Evolutionary conservation across 64 coral and sea anemone genomes (phyloP).

Genomic region (Pocillopora verrucosa): DNA sequence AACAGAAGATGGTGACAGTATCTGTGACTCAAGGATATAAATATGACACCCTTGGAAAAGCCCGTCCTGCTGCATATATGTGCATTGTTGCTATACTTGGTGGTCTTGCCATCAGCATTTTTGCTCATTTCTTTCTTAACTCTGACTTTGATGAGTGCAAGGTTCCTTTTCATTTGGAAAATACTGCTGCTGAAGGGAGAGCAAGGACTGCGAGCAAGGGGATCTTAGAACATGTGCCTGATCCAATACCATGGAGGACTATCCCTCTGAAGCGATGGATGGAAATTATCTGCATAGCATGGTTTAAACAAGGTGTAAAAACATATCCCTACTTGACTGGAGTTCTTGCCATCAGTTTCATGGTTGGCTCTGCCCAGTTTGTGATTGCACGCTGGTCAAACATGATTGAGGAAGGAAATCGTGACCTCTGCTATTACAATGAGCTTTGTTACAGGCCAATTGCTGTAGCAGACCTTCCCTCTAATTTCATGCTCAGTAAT

Average conservation of each 20-base stretch:
- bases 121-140: conserved; percentile 85
- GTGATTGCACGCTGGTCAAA: conserved; percentile 85
- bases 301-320: conserved; percentile 81
- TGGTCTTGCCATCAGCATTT: conserved; percentile 59
- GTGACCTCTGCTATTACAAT: conserved; percentile 89
- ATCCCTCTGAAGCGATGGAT: conserved; percentile 57
- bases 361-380: conserved; percentile 91
- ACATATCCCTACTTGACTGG: conserved; percentile 82
- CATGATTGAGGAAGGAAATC: conserved; percentile 77
- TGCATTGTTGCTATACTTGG: conserved; percentile 53
- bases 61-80: conserved; percentile 59
- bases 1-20: conserved; percentile 41
- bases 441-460: conserved; percentile 91
- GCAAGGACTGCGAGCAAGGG: conserved; percentile 17
- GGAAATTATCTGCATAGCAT: conserved; percentile 54
- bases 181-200: neutral
- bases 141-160: conserved; percentile 79
- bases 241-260: conserved; percentile 47
- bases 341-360: conserved; percentile 72
- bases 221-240: conserved; percentile 40
- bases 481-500: conserved; percentile 90
- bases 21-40: conserved; percentile 37
- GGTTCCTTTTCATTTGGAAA: conserved; percentile 21
- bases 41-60: conserved; percentile 66
- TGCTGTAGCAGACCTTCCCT: conserved; percentile 82